phyloP scores from a whole-genome alignment of 2,888 invertebrate species.

The Philopedon plagiatum region DNA sequence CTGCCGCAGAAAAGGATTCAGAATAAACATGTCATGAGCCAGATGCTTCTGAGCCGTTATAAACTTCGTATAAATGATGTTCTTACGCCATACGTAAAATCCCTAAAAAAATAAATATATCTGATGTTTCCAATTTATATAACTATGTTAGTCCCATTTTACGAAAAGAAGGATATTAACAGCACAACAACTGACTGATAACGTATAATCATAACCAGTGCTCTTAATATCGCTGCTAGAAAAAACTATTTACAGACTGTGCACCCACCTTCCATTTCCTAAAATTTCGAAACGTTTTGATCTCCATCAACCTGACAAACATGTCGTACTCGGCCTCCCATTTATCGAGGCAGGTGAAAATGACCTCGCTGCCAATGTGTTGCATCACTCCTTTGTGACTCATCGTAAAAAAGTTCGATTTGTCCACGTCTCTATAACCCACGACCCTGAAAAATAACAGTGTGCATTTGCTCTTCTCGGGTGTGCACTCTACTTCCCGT shows the following conservation, averaged over 20 bases:
- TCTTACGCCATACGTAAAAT: slow-evolving; percentile 61
- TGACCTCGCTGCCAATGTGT: slow-evolving; percentile 79
- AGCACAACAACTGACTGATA: no score
- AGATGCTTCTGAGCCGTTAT: slow-evolving; percentile 73
- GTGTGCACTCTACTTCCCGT: no score
- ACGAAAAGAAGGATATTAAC: no score
- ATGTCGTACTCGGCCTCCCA: slow-evolving; percentile 90
- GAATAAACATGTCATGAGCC: slow-evolving; percentile 80
- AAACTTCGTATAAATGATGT: slow-evolving; percentile 79
- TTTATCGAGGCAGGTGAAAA: slow-evolving; percentile 81
- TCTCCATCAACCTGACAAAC: slow-evolving; percentile 83
- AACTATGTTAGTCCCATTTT: no score
- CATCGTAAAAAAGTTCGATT: slow-evolving; percentile 84
- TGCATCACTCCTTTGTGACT: slow-evolving; percentile 88
- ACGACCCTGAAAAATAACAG: slow-evolving; percentile 77
- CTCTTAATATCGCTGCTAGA: no score
- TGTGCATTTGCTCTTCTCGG: no score
- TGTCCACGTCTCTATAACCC: slow-evolving; percentile 76
- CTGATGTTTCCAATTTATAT: no score
- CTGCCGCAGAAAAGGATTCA: slow-evolving; percentile 79
- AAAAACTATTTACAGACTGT: no score
- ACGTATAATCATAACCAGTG: no score
- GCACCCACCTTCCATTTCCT: slow-evolving; percentile 76
- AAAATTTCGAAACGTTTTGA: slow-evolving; percentile 78
- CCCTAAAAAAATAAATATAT: slow-evolving; percentile 46